Evolutionary conservation across 2,888 invertebrate genomes (phyloP), one percentile per base, ranked within the genome.

Genomic region (Melanostoma mellinum): DNA sequence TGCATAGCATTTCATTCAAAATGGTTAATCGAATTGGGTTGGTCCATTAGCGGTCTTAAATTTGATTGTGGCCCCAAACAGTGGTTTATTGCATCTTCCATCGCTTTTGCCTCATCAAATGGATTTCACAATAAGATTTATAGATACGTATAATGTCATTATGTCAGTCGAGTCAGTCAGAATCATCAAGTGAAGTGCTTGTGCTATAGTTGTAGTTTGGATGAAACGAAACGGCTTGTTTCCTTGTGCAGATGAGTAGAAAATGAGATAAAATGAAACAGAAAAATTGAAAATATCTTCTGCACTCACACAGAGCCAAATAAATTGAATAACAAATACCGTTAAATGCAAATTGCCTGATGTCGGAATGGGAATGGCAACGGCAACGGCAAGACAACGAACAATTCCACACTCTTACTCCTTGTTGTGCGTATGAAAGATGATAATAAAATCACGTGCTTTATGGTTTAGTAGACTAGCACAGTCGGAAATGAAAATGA

Each of bases 11-110:
- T 72, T 63, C 61, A 53, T 55, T 72, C 42, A 10, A 42, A 72
- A 63, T 73, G 56, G 38, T 48, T 38, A 65, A 65, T 73, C 46
- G 33, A 73, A 65, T 48, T 56, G 63, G 42, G 46, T 44, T 50
- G 10, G 60, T 72, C 72, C 52, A 61, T 72, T 61, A 61, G 60
- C 52, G 52, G 53, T 72, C 42, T 72, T 61, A 52, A 60, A 53
- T 69, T 58, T 48, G 44, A 60, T 60, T 60, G n/a, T 60, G 48
- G 5, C 32, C 33, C 6, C 10, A 38, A 50, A 38, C 38, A 42
- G 20, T 10, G 33, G 30, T 30, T 56, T 56, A 56, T 48, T 56
- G 46, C 10, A 35, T 55, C 4, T 46, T 40, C 6, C 36, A 35
- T 6, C 10, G 53, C 52, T 20, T 20, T 20, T 20, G 20, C 20